A percentile compares a stretch with the other conserved stretches of the same genome.
Evolutionary conservation across 2,113 vertebrate genomes (phyloP).

Genomic region (Salvelinus sp.): DNA sequence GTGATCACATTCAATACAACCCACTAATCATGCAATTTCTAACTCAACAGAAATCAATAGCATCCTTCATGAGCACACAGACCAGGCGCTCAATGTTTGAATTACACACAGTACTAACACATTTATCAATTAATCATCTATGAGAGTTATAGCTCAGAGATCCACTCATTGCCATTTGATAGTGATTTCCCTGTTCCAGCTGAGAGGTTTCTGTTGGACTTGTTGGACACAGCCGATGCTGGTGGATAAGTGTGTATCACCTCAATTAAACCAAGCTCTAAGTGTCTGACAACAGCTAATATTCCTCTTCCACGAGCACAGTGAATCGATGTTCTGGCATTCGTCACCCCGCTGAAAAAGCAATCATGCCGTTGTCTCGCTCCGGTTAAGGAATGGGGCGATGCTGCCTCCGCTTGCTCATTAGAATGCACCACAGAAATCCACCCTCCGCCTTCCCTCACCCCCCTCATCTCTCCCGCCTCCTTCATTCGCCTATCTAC

Average conservation of each 20-base stretch:
- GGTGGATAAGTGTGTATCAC: slow-evolving; percentile 73
- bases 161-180: background rate
- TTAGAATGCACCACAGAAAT: slow-evolving; percentile 34
- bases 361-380: slow-evolving; percentile 74
- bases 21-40: too few species aligned
- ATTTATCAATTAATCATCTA: slow-evolving; percentile 1
- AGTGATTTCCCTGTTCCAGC: slow-evolving; percentile 64
- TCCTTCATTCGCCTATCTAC: too few species aligned
- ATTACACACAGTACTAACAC: background rate
- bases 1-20: too few species aligned
- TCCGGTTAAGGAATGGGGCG: slow-evolving; percentile 46
- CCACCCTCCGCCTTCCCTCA: background rate
- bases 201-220: slow-evolving; percentile 71
- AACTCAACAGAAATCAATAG: too few species aligned
- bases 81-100: background rate
- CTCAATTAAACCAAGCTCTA: slow-evolving; percentile 76
- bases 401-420: slow-evolving; percentile 23
- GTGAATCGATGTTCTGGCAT: slow-evolving; percentile 76
- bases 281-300: slow-evolving; percentile 80
- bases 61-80: too few species aligned
- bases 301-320: slow-evolving; percentile 70
- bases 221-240: slow-evolving; percentile 71
- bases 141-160: background rate
- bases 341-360: slow-evolving; percentile 71
- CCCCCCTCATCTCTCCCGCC: background rate